Evolutionary conservation across 2,113 vertebrate species (phyloP).

Genomic region (Oxygymnocypris stewartii): DNA sequence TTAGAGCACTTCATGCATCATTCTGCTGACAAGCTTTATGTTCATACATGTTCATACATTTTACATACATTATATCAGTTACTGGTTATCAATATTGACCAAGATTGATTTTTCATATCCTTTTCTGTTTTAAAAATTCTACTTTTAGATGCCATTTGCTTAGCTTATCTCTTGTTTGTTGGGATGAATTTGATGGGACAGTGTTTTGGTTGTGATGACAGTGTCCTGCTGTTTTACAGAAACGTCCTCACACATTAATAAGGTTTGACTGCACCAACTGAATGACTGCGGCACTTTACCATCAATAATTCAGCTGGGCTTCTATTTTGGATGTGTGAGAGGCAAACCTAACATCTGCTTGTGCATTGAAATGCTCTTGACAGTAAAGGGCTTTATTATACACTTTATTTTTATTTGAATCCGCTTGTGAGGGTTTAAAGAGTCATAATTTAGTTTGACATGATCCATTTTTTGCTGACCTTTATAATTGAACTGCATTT

Average conservation of each 20-base stretch:
- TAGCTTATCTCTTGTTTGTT: neutral
- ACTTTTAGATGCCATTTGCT: neutral
- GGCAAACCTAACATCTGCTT: neutral
- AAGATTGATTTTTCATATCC: too few species aligned
- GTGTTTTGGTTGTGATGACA: neutral
- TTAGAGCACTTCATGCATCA: too few species aligned
- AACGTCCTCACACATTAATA: constrained; percentile 7
- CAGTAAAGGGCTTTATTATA: neutral
- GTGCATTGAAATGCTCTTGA: neutral
- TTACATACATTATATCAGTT: too few species aligned
- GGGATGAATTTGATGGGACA: neutral
- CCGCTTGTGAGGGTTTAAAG: neutral
- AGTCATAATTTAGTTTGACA: neutral
- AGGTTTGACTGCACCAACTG: constrained; percentile 19
- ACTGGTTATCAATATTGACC: too few species aligned
- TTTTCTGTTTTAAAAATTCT: neutral
- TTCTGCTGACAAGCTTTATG: too few species aligned
- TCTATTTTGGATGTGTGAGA: constrained; percentile 29
- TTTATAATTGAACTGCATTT: neutral
- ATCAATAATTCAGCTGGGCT: constrained; percentile 46
- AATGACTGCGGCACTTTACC: constrained; percentile 10
- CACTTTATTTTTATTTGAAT: neutral
- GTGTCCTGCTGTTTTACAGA: constrained; percentile 25
- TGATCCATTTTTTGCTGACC: neutral
- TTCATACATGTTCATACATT: too few species aligned